Evolutionary conservation across 2,888 invertebrate genomes (phyloP).

Genomic region (Oxytorus armatus): DNA sequence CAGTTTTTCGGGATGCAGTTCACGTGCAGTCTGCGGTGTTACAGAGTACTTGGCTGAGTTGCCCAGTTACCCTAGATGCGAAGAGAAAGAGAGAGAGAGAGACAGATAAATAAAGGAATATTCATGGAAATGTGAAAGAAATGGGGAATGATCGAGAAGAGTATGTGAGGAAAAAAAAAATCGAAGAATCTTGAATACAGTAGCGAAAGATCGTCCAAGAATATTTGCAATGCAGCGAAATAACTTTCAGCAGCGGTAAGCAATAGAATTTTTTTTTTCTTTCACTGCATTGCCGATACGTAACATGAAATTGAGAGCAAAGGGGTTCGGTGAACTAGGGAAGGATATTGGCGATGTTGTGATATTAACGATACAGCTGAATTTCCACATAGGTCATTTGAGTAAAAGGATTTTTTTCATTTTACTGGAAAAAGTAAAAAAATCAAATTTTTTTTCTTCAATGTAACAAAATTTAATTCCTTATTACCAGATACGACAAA

Average conservation of each 20-base stretch:
- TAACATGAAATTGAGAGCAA: not conserved
- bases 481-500: too few relatives aligned
- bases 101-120: slow-evolving; percentile 15
- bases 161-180: slow-evolving; percentile 19
- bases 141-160: slow-evolving; percentile 5
- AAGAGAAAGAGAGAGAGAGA: slow-evolving; percentile 3
- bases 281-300: slow-evolving; percentile 5
- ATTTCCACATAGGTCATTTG: not conserved
- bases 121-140: slow-evolving; percentile 6
- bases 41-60: slow-evolving; percentile 49
- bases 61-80: slow-evolving; percentile 34
- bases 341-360: not conserved
- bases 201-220: slow-evolving; percentile 28
- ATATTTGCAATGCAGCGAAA: slow-evolving; percentile 15
- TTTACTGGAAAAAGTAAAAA: not conserved
- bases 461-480: too few relatives aligned
- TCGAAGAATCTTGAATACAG: not conserved
- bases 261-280: not conserved
- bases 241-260: slow-evolving; percentile 1
- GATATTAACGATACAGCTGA: not conserved
- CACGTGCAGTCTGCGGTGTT: slow-evolving; percentile 47
- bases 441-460: too few relatives aligned
- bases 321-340: too few relatives aligned
- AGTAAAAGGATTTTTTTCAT: not conserved
- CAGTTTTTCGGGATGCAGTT: slow-evolving; percentile 68